Base-by-base conservation (phyloP, 1,140 invertebrate species). In the Heliconius hermathena region DNA sequence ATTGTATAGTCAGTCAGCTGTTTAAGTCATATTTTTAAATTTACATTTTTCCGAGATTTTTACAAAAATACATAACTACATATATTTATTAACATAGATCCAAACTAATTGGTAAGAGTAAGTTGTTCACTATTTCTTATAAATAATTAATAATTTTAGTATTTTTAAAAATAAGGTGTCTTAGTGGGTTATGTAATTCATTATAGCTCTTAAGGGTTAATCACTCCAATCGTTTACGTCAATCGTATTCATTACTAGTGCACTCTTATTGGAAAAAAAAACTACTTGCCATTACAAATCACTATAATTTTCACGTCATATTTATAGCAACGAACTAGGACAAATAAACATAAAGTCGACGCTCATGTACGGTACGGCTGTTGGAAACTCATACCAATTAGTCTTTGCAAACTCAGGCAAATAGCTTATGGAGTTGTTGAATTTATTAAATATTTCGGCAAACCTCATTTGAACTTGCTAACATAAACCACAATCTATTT, bases 371-470 rank as follows among this genome's bases (percentile, higher is more conserved):
- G 52, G 6, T 46, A 60, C 57, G 38, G 74, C 66, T 60, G 54
- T 74, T 74, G 52, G 54, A 41, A 76, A 76, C 54, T 76, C 38
- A 26, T 70, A 66, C 74, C 74, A 76, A 76, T 76, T 70, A 70
- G 74, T 76, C 36, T 76, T 26, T 60, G 74, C 57, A 46, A 41
- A 76, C 57, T 76, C 36, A 76, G 52, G 41, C 54, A 76, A 66
- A 76, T 38, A 66, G 57, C 33, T 74, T 36, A 74, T 57, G 73
- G 11, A 74, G 46, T 57, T 54, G 72, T 73, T 49, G 22, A 54
- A 70, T 70, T 70, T 76, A 76, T 76, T 76, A 22, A 76, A 70
- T 70, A n/a, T 70, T 46, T 60, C 57, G 57, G 38, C 33, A 66
- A 75, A 36, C 36, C 29, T 60, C 33, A n/a, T 38, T 71, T 71